Percentiles rank a stretch among this genome's conserved stretches.
Conservation (phyloP, 64 coral and sea anemone genomes). For the Montipora foliosa region DNA sequence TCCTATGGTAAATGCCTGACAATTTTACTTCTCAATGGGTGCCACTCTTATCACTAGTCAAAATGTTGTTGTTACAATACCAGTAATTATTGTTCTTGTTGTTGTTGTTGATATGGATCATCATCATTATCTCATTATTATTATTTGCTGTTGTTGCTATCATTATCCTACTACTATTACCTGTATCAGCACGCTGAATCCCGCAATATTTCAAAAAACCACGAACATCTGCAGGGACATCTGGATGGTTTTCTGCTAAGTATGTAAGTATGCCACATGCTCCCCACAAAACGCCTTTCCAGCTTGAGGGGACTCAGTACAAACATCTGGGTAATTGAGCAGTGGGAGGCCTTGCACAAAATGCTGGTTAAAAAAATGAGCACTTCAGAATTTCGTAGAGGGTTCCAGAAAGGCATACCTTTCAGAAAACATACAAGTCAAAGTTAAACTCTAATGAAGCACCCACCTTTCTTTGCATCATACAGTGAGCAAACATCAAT, state of each 20-base stretch:
- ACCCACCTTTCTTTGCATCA: conserved; percentile 55
- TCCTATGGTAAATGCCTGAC: no score
- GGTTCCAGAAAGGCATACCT: no score
- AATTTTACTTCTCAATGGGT: no score
- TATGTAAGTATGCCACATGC: conserved; percentile 3
- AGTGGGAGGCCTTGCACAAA: conserved; percentile 12
- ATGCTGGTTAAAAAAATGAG: neutral
- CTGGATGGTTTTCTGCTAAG: conserved; percentile 6
- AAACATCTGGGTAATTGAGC: conserved; percentile 62
- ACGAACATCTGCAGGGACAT: neutral
- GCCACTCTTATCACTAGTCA: no score
- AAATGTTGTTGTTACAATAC: no score
- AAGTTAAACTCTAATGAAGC: neutral
- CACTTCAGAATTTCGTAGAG: no score
- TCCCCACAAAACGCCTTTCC: conserved; percentile 53
- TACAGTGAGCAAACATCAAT: conserved; percentile 55
- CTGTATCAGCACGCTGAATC: neutral
- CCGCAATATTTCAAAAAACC: conserved; percentile 54
- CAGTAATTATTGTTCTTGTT: no score
- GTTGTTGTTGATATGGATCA: no score
- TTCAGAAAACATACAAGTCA: no score
- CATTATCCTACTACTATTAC: no score
- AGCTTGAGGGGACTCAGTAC: conserved; percentile 23
- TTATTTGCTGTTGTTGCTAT: no score
- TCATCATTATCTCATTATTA: no score